phyloP scores from a whole-genome alignment of 2,797 vertebrate species.

The Leptatherina wallacei region DNA sequence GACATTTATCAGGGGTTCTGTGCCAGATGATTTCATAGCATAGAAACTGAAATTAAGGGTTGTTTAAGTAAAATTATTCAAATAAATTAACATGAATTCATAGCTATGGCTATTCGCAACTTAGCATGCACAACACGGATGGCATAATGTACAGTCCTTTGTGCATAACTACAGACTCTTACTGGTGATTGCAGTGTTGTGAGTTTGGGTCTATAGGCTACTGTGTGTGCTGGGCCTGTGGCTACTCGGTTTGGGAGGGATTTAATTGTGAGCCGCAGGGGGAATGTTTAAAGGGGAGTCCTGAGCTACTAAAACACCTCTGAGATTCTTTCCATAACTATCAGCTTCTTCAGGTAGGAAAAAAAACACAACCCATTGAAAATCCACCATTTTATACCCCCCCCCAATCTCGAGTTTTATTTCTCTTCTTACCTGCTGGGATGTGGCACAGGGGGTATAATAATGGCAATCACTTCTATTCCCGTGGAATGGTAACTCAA shows the following conservation, averaged over 20 bases:
- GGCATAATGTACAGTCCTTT: neutral
- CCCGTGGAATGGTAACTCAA: constrained; percentile 33
- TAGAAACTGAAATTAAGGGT: neutral
- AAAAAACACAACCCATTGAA: constrained; percentile 47
- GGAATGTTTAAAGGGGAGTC: constrained; percentile 67
- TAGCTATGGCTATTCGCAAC: neutral
- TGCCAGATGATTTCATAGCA: neutral
- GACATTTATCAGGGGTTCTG: neutral
- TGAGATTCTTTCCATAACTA: constrained; percentile 37
- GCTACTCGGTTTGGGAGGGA: constrained; percentile 65
- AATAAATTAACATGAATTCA: neutral
- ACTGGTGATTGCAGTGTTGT: too few species aligned
- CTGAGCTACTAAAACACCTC: constrained; percentile 74
- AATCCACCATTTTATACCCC: constrained; percentile 18
- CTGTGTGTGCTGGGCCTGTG: constrained; percentile 49
- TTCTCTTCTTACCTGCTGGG: constrained; percentile 43
- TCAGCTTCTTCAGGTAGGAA: constrained; percentile 47
- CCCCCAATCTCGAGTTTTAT: constrained; percentile 27
- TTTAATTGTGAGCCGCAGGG: constrained; percentile 72
- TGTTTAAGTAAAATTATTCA: neutral
- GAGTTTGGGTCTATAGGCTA: neutral
- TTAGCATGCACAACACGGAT: neutral
- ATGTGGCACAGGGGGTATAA: constrained; percentile 41
- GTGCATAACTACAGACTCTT: neutral
- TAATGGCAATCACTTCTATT: constrained; percentile 47